phyloP scores from a whole-genome alignment of 30 jellyfish, hydroid and myxozoan species.

The Pelagia noctiluca region DNA sequence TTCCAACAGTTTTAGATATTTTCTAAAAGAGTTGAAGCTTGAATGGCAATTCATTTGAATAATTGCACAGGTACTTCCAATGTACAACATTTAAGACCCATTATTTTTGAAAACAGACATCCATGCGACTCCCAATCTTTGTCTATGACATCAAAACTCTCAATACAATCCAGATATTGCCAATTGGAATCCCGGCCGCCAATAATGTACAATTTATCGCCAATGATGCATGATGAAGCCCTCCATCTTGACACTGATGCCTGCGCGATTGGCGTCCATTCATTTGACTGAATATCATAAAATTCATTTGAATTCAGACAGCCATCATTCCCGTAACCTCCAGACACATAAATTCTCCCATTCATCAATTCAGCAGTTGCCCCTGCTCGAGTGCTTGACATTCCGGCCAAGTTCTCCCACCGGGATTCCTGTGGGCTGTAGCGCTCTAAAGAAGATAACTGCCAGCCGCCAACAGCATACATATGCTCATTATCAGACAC shows the following conservation, averaged over 20 bases:
- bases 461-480: conserved; percentile 97
- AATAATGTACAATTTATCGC: conserved; percentile 57
- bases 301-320: conserved; percentile 81
- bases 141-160: conserved; percentile 64
- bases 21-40: too few species aligned
- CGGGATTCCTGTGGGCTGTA: conserved; percentile 38
- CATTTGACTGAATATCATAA: conserved; percentile 29
- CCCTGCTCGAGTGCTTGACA: conserved; percentile 91
- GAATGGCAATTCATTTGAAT: background rate
- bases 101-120: conserved; percentile 70
- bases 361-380: conserved; percentile 71
- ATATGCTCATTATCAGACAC: conserved; percentile 64
- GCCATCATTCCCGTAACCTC: conserved; percentile 86
- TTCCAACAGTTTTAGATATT: too few species aligned
- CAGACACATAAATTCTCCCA: conserved; percentile 77
- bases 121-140: conserved; percentile 61
- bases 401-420: conserved; percentile 78
- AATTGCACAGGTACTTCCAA: conserved; percentile 59
- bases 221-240: conserved; percentile 71
- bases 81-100: conserved; percentile 87
- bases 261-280: conserved; percentile 38
- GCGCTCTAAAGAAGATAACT: conserved; percentile 74
- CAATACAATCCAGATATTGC: conserved; percentile 89
- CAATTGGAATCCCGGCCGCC: conserved; percentile 93
- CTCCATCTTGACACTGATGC: conserved; percentile 89